Percentiles rank a stretch among this genome's conserved stretches.
Evolutionary conservation across 2,888 invertebrate species (phyloP).

Genomic region (Himalopsyche anomala): DNA sequence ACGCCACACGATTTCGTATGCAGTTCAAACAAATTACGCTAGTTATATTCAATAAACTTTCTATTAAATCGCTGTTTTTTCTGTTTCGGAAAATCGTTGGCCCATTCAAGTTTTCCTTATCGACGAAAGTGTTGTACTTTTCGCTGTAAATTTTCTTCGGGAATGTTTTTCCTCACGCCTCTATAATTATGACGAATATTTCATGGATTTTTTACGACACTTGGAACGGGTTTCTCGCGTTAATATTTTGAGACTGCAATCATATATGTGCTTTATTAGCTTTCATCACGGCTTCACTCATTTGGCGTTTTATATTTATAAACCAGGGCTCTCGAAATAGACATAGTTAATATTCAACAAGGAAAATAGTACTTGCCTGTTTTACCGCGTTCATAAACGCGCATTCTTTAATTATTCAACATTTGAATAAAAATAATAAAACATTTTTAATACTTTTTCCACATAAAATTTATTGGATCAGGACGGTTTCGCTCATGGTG

Average conservation of each 20-base stretch:
- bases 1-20: neutral
- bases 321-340: neutral
- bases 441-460: too few relatives aligned
- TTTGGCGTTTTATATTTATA: constrained; percentile 4
- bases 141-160: constrained; percentile 21
- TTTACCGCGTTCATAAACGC: too few relatives aligned
- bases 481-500: too few relatives aligned
- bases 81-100: constrained; percentile 10
- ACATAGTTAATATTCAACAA: neutral
- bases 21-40: constrained; percentile 2
- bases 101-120: constrained; percentile 30
- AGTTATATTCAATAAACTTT: constrained; percentile 30
- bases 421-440: too few relatives aligned
- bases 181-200: constrained; percentile 31
- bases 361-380: too few relatives aligned
- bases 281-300: constrained; percentile 30
- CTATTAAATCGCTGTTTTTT: constrained; percentile 12
- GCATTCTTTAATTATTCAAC: too few relatives aligned
- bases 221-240: constrained; percentile 9
- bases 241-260: constrained; percentile 11
- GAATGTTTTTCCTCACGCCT: constrained; percentile 34
- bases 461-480: too few relatives aligned
- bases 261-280: constrained; percentile 22
- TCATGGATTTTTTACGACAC: constrained; percentile 26
- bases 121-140: constrained; percentile 23